phyloP scores from a whole-genome alignment of 1,140 invertebrate species.

The Epicauta chinensis region DNA sequence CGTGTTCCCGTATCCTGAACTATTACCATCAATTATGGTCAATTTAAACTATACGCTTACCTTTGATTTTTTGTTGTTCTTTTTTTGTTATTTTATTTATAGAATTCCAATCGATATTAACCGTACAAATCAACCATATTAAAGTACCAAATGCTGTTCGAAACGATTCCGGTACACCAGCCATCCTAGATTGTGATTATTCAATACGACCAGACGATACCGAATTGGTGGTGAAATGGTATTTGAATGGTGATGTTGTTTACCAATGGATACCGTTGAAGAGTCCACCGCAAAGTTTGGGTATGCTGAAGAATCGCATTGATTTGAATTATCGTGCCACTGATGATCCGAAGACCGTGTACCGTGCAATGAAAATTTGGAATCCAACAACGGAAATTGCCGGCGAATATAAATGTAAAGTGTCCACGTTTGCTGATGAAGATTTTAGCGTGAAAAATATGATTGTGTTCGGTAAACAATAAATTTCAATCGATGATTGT shows the following conservation, averaged over 20 bases:
- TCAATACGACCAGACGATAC: conserved; percentile 45
- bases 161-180: conserved; percentile 50
- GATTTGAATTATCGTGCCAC: conserved; percentile 54
- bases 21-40: not conserved
- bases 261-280: conserved; percentile 63
- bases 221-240: conserved; percentile 65
- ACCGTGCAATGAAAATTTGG: conserved; percentile 59
- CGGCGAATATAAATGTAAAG: conserved; percentile 60
- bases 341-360: conserved; percentile 52
- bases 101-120: conserved; percentile 2
- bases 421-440: conserved; percentile 58
- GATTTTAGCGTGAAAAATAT: conserved; percentile 52
- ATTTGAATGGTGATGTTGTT: conserved; percentile 53
- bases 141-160: conserved; percentile 52
- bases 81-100: too few species aligned
- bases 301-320: conserved; percentile 49
- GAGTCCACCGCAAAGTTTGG: conserved; percentile 51
- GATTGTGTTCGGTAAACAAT: conserved; percentile 54
- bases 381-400: conserved; percentile 59
- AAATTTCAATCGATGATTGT: not conserved
- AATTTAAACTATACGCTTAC: too few species aligned
- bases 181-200: conserved; percentile 63
- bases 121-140: conserved; percentile 51
- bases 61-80: too few species aligned
- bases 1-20: too few species aligned